Evolutionary conservation across 2,797 vertebrate species (phyloP), one percentile per base, ranked within the genome.

Genomic region (Eulemur mongoz): DNA sequence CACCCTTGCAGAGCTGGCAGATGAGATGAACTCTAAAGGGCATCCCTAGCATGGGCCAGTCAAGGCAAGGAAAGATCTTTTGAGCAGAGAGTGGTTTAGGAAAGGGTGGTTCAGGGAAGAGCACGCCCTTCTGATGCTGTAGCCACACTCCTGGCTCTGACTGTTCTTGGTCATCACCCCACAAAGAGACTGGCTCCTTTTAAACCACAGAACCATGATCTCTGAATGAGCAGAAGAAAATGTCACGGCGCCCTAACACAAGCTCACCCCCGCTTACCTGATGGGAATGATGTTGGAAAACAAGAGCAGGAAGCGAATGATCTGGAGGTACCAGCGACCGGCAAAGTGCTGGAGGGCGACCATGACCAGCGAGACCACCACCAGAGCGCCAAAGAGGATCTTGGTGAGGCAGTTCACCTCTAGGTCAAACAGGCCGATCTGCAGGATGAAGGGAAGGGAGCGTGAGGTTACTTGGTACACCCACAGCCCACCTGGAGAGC

Each of bases 201-300:
- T 45, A 35, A 6, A 73, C 61, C 81, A 52, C 12, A 22, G 27
- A 38, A 15, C 22, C 2, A 1, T 2, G 25, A 52, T 12, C 32
- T 20, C 8, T 23, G 54, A 54, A 40, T 2, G 38, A 63, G 22
- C 1, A 40, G 17, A 48, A 81, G 40, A 11, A 0, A 25, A 11
- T 0, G 0, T 0, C 45, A 8, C 0, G 0, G 52, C 30, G 0
- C 38, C 13, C 52, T 15, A 2, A 40, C 3, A 0, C 43, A 1
- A 32, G 65, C 38, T 3, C 1, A 0, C 10, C 1, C 3, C 1
- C 3, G 45, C 98, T 87, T 30, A 99, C 99, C 99, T 99, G 92
- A 99, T 99, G 95, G 99, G 99, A 72, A 99, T 99, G 73, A 99
- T 99, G 98, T 99, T 99, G 27, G 99, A 99, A 97, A 99, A 99